Evolutionary conservation across 1,140 invertebrate species (phyloP), one percentile per base, ranked within the genome.

Genomic region (Magallana angulata): DNA sequence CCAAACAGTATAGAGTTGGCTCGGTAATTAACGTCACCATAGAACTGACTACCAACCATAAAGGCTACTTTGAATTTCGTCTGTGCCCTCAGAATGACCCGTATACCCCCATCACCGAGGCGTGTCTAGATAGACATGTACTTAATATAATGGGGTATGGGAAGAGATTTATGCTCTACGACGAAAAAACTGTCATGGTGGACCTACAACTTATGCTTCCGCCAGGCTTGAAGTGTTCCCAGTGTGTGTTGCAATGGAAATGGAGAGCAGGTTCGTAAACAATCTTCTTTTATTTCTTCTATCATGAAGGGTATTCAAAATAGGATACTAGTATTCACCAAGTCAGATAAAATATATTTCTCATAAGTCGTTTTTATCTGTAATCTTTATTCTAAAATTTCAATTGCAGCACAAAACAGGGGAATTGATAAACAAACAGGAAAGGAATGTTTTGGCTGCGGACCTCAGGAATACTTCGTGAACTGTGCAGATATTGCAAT

Each of bases 11-110:
- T 85, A 88, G 86, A 48, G 88, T 60, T 57, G 82, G 82, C 4
- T 71, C 87, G 12, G 84, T 89, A 9, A 90, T 92, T 71, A 90
- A 92, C 62, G 88, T 91, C 24, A 89, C 88, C 0, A 95, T 98
- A 9, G 97, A 98, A 92, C 94, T 99, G 12, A 99, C 98, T 0
- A 97, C 98, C 0, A 98, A 98, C 94, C 98, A 98, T 94, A 96
- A 96, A 90, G 98, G 98, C 0, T 96, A 97, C 18, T 91, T 89
- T 85, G 91, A 91, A 83, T 91, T 92, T 57, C 82, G 89, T 7
- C 58, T 93, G 6, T 93, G 92, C 85, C 90, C 91, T 4, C 91
- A 92, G 60, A 91, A 93, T 82, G 87, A 92, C 81, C 90, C 90
- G 0, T 18, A n/a, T 1, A 88, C 86, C 48, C 84, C 82, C 18